Percentiles rank a stretch among this genome's conserved stretches.
phyloP scores from a whole-genome alignment of 2,797 vertebrate species.

The Rhynchotus rufescens region DNA sequence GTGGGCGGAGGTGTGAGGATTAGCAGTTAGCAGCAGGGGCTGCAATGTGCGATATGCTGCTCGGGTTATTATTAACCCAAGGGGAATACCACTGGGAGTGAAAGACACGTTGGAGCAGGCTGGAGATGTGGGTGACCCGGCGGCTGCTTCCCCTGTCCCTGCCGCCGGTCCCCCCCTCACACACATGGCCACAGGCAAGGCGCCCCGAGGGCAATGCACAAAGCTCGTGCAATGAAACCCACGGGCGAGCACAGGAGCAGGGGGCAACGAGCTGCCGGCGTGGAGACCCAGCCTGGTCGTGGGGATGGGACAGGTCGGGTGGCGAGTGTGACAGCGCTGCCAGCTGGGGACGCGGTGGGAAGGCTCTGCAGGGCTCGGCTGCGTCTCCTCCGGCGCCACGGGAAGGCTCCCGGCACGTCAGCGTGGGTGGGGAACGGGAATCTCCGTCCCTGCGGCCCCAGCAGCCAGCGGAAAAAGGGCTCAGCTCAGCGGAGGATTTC shows the following conservation, averaged over 20 bases:
- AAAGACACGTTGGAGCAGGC: neutral
- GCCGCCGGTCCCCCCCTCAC: no score
- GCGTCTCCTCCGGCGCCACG: no score
- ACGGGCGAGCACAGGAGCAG: no score
- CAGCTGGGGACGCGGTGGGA: accelerated
- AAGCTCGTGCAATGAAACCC: no score
- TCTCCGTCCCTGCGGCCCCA: neutral
- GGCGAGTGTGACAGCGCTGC: neutral
- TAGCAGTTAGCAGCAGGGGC: no score
- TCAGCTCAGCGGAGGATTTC: neutral
- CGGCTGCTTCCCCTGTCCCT: neutral
- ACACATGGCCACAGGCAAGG: no score
- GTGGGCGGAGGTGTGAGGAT: neutral
- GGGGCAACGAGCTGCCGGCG: no score
- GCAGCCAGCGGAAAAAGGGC: neutral
- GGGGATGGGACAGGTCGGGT: no score
- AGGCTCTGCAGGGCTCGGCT: neutral
- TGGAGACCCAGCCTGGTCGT: no score
- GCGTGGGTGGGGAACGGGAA: neutral
- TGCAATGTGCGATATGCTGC: neutral
- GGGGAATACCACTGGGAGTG: neutral
- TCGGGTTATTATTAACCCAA: neutral
- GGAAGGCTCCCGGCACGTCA: neutral
- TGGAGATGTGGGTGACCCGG: neutral
- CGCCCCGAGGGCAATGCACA: no score